These are phyloP conservation scores for Trichacis sp. DNA, from an alignment of 2,888 invertebrate genomes.

Conservation along the genomic window DNA sequence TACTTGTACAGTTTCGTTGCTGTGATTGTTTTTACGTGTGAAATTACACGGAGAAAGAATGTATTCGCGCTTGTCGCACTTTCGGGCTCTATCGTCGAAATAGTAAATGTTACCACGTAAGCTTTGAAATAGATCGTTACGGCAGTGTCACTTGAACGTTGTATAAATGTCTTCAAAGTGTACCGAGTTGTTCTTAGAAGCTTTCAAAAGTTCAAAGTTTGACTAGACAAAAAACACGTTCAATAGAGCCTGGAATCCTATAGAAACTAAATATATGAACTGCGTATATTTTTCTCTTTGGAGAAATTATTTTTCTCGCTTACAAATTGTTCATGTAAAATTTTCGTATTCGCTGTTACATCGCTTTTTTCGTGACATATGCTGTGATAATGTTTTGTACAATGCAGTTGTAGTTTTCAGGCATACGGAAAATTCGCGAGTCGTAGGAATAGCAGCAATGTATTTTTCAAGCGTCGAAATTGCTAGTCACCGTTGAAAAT, in stretches of 20 bases:
- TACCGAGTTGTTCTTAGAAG: not conserved
- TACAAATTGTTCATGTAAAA: too few relatives aligned
- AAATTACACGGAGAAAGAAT: not conserved
- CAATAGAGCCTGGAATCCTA: not conserved
- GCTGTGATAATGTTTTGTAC: conserved; percentile 44
- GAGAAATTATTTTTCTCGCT: not conserved
- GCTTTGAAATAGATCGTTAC: not conserved
- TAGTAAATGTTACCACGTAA: not conserved
- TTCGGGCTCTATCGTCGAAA: not conserved
- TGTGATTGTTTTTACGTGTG: conserved; percentile 1
- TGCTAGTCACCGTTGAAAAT: not conserved
- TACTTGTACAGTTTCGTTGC: conserved; percentile 5
- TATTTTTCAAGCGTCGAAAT: conserved; percentile 7
- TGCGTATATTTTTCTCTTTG: not conserved
- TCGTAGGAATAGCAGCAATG: not conserved
- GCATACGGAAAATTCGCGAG: not conserved
- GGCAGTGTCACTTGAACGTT: not conserved
- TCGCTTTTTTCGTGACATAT: conserved; percentile 39
- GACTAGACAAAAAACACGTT: not conserved
- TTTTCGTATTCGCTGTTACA: conserved; percentile 16
- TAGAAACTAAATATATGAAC: not conserved
- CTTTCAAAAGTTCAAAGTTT: not conserved
- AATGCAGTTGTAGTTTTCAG: conserved; percentile 25
- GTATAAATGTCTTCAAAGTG: not conserved
- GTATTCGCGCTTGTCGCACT: not conserved